Base-by-base conservation (phyloP, 2,888 invertebrate species). In the Troides helena region DNA sequence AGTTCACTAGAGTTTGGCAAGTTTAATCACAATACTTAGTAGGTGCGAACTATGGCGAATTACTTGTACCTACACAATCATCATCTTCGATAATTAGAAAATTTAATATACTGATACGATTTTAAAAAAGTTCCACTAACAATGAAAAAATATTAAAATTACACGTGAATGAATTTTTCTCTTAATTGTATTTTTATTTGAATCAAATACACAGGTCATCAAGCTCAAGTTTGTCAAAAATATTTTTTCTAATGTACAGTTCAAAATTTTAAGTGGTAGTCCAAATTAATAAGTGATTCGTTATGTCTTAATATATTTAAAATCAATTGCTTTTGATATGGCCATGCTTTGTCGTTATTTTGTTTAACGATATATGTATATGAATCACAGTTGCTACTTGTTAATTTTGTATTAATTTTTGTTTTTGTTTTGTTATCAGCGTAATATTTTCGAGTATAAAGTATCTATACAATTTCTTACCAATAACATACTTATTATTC, bases 251-350 rank as follows among this genome's bases (percentile, higher is more conserved):
- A 30, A 17, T 53, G 25, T 17, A 21, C 58, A 50, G 46, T 68
- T 67, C 59, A 82, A 78, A 82, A 81, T 77, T 81, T 81, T 71
- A 77, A 79, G 76, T 75, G 77, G 72, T 81, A 79, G 78, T 80
- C 78, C 73, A 76, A 83, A 83, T 68, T 70, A 69, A 73, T 53
- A 68, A 71, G 72, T 71, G 73, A 77, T 76, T 68, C 76, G 77
- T 78, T 78, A 78, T 77, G 73, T 81, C 85, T 85, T 86, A 86
- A 81, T 79, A 77, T 86, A 86, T 82, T 83, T 85, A 85, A 85
- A 88, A 87, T 83, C 83, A 87, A 86, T 85, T 84, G 82, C 85
- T 87, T 86, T 86, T 90, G 92, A 92, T 92, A 92, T 92, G 92
- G 92, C 92, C 86, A 87, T 88, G 87, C 85, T 80, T 85, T 81